These are phyloP conservation scores for Calypte anna DNA, from an alignment of 2,113 vertebrate species.

Conservation along the genomic window DNA sequence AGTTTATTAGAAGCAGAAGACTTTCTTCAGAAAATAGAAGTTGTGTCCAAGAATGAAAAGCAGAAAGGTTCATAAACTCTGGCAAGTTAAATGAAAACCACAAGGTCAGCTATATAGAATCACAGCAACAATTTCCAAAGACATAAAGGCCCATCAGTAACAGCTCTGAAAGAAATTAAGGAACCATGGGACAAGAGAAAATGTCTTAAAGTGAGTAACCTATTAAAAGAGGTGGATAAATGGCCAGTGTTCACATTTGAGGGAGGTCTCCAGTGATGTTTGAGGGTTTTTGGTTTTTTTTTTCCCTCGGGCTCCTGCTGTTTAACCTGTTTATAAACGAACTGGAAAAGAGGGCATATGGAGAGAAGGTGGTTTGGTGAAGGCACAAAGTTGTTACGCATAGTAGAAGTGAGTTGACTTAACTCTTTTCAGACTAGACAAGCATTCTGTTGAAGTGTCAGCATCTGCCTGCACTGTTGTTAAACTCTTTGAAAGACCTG, in stretches of 20 bases:
- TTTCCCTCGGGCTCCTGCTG: background rate
- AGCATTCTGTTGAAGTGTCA: background rate
- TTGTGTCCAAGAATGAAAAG: slow-evolving; percentile 25
- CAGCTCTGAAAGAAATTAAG: slow-evolving; percentile 19
- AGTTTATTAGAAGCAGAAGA: slow-evolving; percentile 53
- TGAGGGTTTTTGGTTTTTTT: background rate
- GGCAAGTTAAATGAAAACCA: slow-evolving; percentile 17
- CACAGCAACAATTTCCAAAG: background rate
- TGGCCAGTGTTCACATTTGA: background rate
- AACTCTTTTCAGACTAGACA: background rate
- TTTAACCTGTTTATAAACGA: slow-evolving; percentile 11
- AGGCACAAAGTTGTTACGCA: background rate
- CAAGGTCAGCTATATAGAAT: background rate
- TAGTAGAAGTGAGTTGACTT: background rate
- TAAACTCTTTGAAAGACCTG: background rate
- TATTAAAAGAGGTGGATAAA: background rate
- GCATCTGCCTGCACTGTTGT: background rate
- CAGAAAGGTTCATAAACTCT: slow-evolving; percentile 1
- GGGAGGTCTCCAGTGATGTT: background rate
- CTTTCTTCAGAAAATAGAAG: slow-evolving; percentile 6
- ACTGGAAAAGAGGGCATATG: background rate
- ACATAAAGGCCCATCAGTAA: background rate
- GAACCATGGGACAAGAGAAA: background rate
- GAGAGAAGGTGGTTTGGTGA: background rate
- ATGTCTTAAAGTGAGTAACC: background rate